Percentiles rank a stretch among this genome's conserved stretches.
phyloP scores from a whole-genome alignment of 2,113 vertebrate species.

The Phylloscopus whistleri region DNA sequence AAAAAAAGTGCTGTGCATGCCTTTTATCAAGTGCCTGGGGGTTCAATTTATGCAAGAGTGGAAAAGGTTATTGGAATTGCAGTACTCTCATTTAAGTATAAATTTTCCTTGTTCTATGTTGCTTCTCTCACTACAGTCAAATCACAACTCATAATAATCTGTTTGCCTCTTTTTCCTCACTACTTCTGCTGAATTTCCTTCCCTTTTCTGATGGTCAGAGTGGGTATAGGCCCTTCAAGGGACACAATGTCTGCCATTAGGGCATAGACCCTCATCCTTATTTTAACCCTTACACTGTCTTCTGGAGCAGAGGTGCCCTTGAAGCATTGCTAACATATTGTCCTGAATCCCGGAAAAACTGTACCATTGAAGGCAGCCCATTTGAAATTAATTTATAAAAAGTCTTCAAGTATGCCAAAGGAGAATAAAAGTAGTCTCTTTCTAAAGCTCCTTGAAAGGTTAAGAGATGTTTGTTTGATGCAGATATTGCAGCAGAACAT shows the following conservation, averaged over 20 bases:
- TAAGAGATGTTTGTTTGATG: not conserved
- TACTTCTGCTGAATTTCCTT: not conserved
- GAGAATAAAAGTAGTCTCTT: not conserved
- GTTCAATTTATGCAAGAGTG: slow-evolving; percentile 34
- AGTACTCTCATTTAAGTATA: not conserved
- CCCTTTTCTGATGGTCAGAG: not conserved
- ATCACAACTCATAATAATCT: not conserved
- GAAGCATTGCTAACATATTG: not conserved
- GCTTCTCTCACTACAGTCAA: not conserved
- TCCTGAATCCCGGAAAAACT: not conserved
- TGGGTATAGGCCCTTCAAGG: not conserved
- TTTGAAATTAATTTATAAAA: not conserved
- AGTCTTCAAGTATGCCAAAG: not conserved
- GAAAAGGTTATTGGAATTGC: slow-evolving; percentile 43
- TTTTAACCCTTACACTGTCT: not conserved
- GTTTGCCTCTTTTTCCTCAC: not conserved
- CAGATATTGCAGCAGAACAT: not conserved
- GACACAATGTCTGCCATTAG: not conserved
- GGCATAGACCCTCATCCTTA: not conserved
- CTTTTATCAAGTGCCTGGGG: not conserved
- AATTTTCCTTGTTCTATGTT: not conserved
- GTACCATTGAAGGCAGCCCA: not conserved
- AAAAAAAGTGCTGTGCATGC: not conserved
- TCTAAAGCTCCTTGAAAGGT: not conserved
- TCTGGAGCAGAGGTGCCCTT: not conserved